Base-by-base conservation (phyloP, 2,888 invertebrate genomes). In the Adela reaumurella region DNA sequence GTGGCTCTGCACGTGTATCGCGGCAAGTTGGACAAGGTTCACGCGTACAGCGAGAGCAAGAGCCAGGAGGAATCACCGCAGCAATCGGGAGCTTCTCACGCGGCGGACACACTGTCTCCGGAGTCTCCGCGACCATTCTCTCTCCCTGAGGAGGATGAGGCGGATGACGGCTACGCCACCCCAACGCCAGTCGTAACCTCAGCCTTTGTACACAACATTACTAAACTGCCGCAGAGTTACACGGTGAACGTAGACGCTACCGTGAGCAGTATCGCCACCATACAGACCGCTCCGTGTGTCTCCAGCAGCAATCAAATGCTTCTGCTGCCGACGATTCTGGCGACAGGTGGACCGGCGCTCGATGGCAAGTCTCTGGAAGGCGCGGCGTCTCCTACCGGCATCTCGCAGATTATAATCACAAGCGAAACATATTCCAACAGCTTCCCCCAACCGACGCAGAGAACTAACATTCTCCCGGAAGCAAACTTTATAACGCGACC, bases 241-340 rank as follows among this genome's bases (percentile, higher is more conserved):
- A 77, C 79, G 53, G 74, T 79, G 19, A 78, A 78, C 63, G 74
- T 78, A 52, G 74, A 77, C 63, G 65, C 74, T 49, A 65, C 74
- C 55, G 74, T 77, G 42, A 67, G 76, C 45, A 78, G 78, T 52
- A 70, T 80, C 44, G 70, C 79, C 50, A 66, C 79, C 29, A 66
- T 79, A 59, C 77, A 78, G 53, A 79, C 77, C 68, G 61, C 71
- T 45, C 78, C 74, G 61, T 78, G 77, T 62, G 72, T 70, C 4
- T 55, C 74, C 14, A 48, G 49, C 24, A 70, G 74, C 41, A 70
- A 64, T 52, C 77, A 71, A 56, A 79, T 78, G 14, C 57, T 79
- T 43, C 80, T 79, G 79, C 54, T 80, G 52, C 80, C 79, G 3
- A 78, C 79, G 45, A 71, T 79, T 52, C 67, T 78, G 18, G 62